Evolutionary conservation across 2,797 vertebrate genomes (phyloP).

Genomic region (Trichosurus vulpecula): DNA sequence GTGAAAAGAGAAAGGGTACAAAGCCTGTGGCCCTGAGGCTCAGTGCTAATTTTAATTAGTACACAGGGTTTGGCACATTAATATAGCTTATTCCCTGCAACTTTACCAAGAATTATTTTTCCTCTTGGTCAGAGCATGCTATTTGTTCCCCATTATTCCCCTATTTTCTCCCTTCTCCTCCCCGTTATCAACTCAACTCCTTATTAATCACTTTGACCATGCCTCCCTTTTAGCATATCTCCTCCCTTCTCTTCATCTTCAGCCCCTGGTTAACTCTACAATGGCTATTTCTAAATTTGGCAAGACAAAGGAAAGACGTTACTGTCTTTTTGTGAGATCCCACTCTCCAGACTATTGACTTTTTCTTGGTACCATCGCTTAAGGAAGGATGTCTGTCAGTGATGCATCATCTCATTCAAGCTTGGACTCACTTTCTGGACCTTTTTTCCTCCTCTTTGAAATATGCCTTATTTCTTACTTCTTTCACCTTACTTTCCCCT

Average conservation of each 20-base stretch:
- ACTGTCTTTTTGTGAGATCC: neutral
- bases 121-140: neutral
- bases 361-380: neutral
- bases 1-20: neutral
- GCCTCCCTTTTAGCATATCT: neutral
- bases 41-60: neutral
- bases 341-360: neutral
- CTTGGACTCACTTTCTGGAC: neutral
- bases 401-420: neutral
- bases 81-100: slow-evolving; percentile 33
- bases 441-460: neutral
- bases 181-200: neutral
- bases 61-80: neutral
- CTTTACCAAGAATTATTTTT: neutral
- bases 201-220: neutral
- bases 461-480: neutral
- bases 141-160: neutral
- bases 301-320: slow-evolving; percentile 9
- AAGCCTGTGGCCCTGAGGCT: neutral
- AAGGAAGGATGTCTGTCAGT: neutral
- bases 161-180: neutral
- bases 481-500: neutral
- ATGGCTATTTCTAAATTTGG: neutral
- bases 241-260: slow-evolving; percentile 5
- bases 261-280: neutral